Conservation (phyloP, 2,888 invertebrate species). For the Acleris sparsana region DNA sequence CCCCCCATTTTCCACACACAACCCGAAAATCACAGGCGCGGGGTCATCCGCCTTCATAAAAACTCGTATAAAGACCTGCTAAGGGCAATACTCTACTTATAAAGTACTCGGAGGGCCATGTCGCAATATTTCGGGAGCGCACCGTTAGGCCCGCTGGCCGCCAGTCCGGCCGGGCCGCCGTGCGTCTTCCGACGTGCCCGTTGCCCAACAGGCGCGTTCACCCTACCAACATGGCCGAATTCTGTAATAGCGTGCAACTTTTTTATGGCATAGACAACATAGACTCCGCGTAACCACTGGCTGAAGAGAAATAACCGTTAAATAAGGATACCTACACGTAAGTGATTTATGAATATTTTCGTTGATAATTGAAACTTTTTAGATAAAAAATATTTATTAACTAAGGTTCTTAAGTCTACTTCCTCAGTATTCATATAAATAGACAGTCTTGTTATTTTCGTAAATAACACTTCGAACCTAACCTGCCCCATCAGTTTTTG, state of each 20-base stretch:
- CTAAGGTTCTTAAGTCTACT: too few relatives aligned
- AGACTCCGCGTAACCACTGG: constrained; percentile 1
- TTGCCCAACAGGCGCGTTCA: constrained; percentile 42
- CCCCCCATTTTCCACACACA: background rate
- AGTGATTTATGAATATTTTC: too few relatives aligned
- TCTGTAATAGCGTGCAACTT: constrained; percentile 22
- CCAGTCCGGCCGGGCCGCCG: constrained; percentile 61
- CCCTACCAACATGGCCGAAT: constrained; percentile 38
- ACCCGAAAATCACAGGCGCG: constrained; percentile 16
- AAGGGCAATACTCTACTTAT: constrained; percentile 55
- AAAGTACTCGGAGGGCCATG: constrained; percentile 54
- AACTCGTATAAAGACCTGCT: constrained; percentile 39
- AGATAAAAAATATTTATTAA: too few relatives aligned
- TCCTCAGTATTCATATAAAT: too few relatives aligned
- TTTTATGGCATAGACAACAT: constrained; percentile 27
- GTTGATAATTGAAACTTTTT: too few relatives aligned
- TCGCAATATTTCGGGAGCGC: constrained; percentile 80
- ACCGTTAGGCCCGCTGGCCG: constrained; percentile 70
- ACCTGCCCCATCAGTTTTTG: too few relatives aligned
- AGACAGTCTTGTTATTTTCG: too few relatives aligned
- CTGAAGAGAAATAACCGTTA: background rate
- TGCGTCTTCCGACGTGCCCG: constrained; percentile 61
- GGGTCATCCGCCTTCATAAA: constrained; percentile 32
- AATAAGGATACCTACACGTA: too few relatives aligned
- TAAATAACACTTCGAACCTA: too few relatives aligned